A percentile compares a stretch with the other conserved stretches of the same genome.
These are phyloP conservation scores for Dasypus novemcinctus DNA, from an alignment of 2,113 vertebrate species.

Conservation along the genomic window DNA sequence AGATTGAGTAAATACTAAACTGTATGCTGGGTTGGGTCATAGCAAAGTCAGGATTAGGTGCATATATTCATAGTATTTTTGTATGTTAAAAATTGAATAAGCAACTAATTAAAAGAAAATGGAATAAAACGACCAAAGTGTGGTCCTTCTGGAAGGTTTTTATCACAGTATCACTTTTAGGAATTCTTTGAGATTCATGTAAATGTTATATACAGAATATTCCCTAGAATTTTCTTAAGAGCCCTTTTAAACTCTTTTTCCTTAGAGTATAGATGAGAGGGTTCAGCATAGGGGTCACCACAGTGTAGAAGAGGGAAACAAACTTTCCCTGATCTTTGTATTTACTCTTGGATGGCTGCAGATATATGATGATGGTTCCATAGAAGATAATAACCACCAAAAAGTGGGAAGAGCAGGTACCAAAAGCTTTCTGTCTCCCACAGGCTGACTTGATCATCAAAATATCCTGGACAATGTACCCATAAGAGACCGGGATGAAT, in stretches of 20 bases:
- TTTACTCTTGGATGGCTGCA: neutral
- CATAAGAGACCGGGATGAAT: too few species aligned
- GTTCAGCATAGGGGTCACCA: too few species aligned
- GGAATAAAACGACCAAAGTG: neutral
- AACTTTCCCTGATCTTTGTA: neutral
- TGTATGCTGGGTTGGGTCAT: neutral
- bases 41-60: neutral
- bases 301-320: too few species aligned
- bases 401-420: neutral
- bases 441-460: neutral
- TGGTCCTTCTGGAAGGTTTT: too few species aligned
- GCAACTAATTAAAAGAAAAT: neutral
- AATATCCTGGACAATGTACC: neutral
- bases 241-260: slow-evolving; percentile 33
- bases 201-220: neutral
- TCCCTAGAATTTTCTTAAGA: neutral
- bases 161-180: too few species aligned
- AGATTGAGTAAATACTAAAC: neutral
- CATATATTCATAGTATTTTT: neutral
- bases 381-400: neutral
- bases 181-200: neutral
- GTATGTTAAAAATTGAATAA: neutral
- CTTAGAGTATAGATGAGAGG: neutral
- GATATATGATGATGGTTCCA: neutral
- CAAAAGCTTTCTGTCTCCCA: neutral